Base-by-base conservation (phyloP, 2,888 invertebrate species). In the Tenthredo amoena region DNA sequence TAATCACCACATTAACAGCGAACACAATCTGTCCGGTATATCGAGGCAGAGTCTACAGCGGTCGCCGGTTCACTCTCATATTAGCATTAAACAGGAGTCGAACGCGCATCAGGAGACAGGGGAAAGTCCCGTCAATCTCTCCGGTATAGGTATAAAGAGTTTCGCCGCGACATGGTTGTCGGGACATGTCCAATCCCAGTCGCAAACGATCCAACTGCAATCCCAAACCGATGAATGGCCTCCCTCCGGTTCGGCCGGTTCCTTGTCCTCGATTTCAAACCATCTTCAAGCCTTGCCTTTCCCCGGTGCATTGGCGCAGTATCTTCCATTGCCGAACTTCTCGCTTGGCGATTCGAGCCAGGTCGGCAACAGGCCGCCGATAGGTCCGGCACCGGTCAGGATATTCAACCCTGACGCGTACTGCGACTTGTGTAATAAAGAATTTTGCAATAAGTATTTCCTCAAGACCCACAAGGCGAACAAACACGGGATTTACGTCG, bases 381-480 rank as follows among this genome's bases (percentile, higher is more conserved):
- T 97, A 86, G 92, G 92, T 3, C 91, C 92, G 10, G 88, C 92
- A 0, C 92, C 92, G 34, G 85, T 89, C 0, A 95, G 98, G 90
- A 99, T 99, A 91, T 99, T 99, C 93, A 99, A 99, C 94, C 98
- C 98, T 1, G 99, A 99, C 94, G 99, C 99, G 26, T 99, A 98
- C 94, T 99, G 99, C 94, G 98, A 99, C 92, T 95, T 99, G 86
- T 99, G 99, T 95, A 98, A 99, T 94, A 98, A 99, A 93, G 99
- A 99, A 94, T 99, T 99, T 94, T 99, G 99, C 94, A 99, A 99
- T 95, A 99, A 99, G 93, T 99, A 99, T 94, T 99, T 99, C 94
- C 95, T 99, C 40, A 99, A 99, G 94, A 99, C 99, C 86, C 99
- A 99, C 94, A 98, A 98, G 93, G 98, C 99, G 50, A 99, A 99